A percentile compares a stretch with the other conserved stretches of the same genome.
These are phyloP conservation scores for Eurystomus gularis DNA, from an alignment of 2,113 vertebrate genomes.

Conservation along the genomic window DNA sequence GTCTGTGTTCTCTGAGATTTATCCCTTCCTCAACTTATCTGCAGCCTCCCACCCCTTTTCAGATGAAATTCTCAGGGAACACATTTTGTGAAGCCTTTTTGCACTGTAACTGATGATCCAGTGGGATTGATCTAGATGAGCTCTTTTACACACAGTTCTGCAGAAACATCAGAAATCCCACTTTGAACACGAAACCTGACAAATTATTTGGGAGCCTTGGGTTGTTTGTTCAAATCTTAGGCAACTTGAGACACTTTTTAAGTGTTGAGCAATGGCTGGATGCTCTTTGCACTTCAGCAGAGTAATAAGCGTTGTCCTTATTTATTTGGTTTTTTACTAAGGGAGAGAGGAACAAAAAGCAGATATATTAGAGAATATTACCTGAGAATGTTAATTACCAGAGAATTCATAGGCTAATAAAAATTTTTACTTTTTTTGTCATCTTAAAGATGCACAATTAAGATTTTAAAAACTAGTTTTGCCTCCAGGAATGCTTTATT, in stretches of 20 bases:
- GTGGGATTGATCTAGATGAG: not conserved
- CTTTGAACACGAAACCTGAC: not conserved
- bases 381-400: not conserved
- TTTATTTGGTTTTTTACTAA: not conserved
- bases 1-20: not conserved
- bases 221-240: not conserved
- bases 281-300: not conserved
- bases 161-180: not conserved
- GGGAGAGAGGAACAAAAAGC: not conserved
- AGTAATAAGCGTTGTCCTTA: not conserved
- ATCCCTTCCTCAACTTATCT: not conserved
- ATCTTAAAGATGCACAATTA: not conserved
- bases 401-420: too few relatives aligned
- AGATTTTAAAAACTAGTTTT: not conserved
- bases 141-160: not conserved
- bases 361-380: not conserved
- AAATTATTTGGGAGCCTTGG: not conserved
- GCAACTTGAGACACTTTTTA: not conserved
- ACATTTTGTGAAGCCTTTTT: not conserved
- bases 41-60: not conserved
- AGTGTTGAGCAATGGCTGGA: fast-evolving
- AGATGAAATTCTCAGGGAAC: not conserved
- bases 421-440: too few relatives aligned
- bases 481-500: not conserved
- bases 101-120: fast-evolving